Conservation (phyloP, 2,888 invertebrate species). For the Cheilosia soror region DNA sequence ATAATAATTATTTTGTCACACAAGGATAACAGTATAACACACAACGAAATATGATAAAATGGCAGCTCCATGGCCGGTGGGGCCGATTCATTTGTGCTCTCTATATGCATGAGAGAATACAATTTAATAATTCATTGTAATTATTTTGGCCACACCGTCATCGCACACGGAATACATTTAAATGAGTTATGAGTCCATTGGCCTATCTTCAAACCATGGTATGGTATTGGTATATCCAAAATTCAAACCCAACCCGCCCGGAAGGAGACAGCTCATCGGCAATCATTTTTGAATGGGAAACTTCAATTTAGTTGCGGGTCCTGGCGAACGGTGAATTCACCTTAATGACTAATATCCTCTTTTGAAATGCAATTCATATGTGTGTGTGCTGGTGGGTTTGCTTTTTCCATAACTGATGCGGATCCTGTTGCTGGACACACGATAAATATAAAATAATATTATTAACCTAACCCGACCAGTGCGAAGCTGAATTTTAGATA, state of each 20-base stretch:
- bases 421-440: conserved; percentile 45
- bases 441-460: conserved; percentile 64
- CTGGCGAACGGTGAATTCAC: neutral
- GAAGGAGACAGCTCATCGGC: conserved; percentile 15
- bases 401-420: conserved; percentile 32
- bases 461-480: conserved; percentile 40
- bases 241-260: neutral
- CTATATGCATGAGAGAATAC: conserved; percentile 65
- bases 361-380: conserved; percentile 1
- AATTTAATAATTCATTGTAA: conserved; percentile 73
- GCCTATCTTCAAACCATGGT: conserved; percentile 8
- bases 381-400: conserved; percentile 8
- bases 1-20: conserved; percentile 32
- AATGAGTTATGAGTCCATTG: conserved; percentile 71
- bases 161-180: conserved; percentile 56
- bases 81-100: conserved; percentile 57
- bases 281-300: conserved; percentile 17
- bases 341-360: conserved; percentile 48
- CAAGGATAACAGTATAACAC: conserved; percentile 2
- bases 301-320: conserved; percentile 26
- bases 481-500: neutral
- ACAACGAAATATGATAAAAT: conserved; percentile 21
- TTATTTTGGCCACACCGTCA: conserved; percentile 62
- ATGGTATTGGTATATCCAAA: neutral
- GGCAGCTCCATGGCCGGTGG: conserved; percentile 29